These are phyloP conservation scores for Sardina pilchardus DNA, from an alignment of 2,113 vertebrate species.

Conservation along the genomic window DNA sequence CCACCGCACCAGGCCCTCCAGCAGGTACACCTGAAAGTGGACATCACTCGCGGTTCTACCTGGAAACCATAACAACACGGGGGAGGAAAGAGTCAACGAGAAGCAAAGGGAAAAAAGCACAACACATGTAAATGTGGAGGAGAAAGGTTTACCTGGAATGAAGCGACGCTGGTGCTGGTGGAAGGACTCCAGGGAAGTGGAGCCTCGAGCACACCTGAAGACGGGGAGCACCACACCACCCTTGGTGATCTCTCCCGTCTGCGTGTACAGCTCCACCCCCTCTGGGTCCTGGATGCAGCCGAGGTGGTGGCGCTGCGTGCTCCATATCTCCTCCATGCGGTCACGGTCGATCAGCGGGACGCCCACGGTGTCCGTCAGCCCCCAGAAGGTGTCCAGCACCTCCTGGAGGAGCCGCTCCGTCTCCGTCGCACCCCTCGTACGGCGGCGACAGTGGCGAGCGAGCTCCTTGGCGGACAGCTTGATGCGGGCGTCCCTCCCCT, in stretches of 20 bases:
- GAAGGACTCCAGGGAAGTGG: constrained; percentile 28
- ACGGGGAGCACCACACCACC: neutral
- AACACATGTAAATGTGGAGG: too few relatives aligned
- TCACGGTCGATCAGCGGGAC: constrained; percentile 10
- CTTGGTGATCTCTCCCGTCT: constrained; percentile 7
- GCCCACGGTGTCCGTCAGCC: constrained; percentile 14
- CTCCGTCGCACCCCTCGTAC: too few relatives aligned
- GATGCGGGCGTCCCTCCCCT: neutral
- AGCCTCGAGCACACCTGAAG: neutral
- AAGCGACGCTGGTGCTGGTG: constrained; percentile 22
- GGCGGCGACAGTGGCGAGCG: too few relatives aligned
- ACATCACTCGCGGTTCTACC: constrained; percentile 3
- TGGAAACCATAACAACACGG: neutral
- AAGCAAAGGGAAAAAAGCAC: too few relatives aligned
- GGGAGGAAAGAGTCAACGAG: neutral
- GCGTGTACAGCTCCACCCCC: constrained; percentile 14
- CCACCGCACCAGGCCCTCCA: constrained; percentile 18
- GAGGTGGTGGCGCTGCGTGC: neutral
- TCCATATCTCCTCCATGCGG: constrained; percentile 28
- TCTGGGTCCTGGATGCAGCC: neutral
- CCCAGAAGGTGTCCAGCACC: constrained; percentile 20
- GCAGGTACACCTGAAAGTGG: constrained; percentile 36
- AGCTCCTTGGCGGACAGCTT: too few relatives aligned
- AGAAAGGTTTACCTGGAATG: neutral
- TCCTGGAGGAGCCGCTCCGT: too few relatives aligned